Base-by-base conservation (phyloP, 2,888 invertebrate genomes). In the Erannis defoliaria region DNA sequence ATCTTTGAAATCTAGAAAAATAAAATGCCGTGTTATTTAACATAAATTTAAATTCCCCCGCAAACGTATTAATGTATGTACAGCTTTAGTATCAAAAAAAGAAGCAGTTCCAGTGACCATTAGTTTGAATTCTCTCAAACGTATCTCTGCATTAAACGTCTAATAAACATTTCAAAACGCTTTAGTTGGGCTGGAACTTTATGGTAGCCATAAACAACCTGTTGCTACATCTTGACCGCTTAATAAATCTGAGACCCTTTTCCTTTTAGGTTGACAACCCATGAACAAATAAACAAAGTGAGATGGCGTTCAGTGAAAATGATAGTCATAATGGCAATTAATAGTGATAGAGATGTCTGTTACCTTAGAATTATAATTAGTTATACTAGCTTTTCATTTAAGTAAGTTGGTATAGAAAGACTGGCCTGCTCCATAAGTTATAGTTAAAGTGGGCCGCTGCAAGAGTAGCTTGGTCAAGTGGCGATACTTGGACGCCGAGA, bases 161-260 rank as follows among this genome's bases (percentile, higher is more conserved):
- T 55, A 45, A 46, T 55, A 55, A 63, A 61, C 53, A 59, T 62
- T 58, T 67, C 65, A 55, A 19, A 57, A 62, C 53, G 43, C 29
- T 57, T 37, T 35, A 48, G 42, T 26, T 51, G 35, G 46, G 42
- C 50, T 49, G 42, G 37, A 62, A 59, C 56, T 62, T 66, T 70
- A 64, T 60, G 63, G 57, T 53, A n/a, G 12, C 61, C 56, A 65
- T 65, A 67, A 64, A 70, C 62, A 64, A 71, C 70, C 64, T 71
- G 70, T 71, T 60, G 68, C 60, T 38, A 6, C 56, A n/a, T 42
- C 57, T 64, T 67, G 66, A 68, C 70, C 70, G 67, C 68, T 66
- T 56, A 50, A 67, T 71, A 71, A 68, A 71, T 71, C 67, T 55
- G 23, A 56, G 65, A 62, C 66, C 66, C 67, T 66, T 65, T 64